Evolutionary conservation across 2,888 invertebrate genomes (phyloP), one percentile per base, ranked within the genome.

Genomic region (Catocala sponsa): DNA sequence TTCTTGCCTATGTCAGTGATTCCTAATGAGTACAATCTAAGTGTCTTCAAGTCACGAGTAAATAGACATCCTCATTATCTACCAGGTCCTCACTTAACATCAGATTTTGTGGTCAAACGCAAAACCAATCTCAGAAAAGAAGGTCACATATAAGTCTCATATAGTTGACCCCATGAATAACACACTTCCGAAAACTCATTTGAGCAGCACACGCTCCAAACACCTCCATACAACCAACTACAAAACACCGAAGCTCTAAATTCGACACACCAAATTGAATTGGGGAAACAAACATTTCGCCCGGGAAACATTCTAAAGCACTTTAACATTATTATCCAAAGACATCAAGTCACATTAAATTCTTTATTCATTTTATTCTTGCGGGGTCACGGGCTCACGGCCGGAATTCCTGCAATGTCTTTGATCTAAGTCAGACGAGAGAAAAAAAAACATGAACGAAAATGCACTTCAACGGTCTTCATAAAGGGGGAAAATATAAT

Each of bases 401-500:
- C 81, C 87, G 89, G 91, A 89, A 92, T 91, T 90, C 89, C 87
- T 85, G 86, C 86, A 81, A 90, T 83, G 90, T 83, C 92, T 93
- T 94, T 94, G 94, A 94, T 93, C 91, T 90, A 82, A 86, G 84
- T 79, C 85, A 84, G 88, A 89, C 85, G 87, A 87, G 84, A 78
- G 84, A 25, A 88, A 87, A 46, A 89, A 90, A 91, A 92, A 90
- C 65, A 72, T 87, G 86, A 90, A 89, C 89, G 88, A 90, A 93
- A 94, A 94, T 92, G 94, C 93, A 94, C 92, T 94, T 89, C 88
- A 91, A 85, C 89, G 89, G 92, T 93, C 94, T 94, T 94, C 90
- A 93, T 94, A 91, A 92, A 91, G 89, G 91, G 91, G 89, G 87
- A 88, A 90, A 92, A 92, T 92, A 93, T 94, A 93, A 94, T 94